phyloP scores from a whole-genome alignment of 2,888 invertebrate genomes.

The Lochmaea crataegi region DNA sequence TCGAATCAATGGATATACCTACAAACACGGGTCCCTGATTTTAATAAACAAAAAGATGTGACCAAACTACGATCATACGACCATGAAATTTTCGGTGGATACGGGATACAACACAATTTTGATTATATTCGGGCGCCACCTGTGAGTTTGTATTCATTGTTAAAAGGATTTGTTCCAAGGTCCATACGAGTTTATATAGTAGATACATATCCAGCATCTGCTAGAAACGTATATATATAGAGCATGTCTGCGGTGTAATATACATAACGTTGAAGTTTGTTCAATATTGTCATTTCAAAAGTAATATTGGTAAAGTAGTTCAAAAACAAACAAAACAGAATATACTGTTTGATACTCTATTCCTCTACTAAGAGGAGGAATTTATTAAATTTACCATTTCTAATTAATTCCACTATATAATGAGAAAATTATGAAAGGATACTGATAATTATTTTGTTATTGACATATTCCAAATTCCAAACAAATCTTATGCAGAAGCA shows the following conservation, averaged over 20 bases:
- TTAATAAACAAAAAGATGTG: constrained; percentile 3
- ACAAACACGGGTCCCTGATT: neutral
- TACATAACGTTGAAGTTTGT: neutral
- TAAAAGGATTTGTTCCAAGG: constrained; percentile 2
- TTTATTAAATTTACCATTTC: too few relatives aligned
- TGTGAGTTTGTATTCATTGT: constrained; percentile 10
- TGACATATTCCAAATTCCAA: too few relatives aligned
- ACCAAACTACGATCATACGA: constrained; percentile 3
- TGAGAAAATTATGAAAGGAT: too few relatives aligned
- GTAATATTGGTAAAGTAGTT: neutral
- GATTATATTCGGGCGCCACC: neutral
- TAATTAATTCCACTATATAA: too few relatives aligned
- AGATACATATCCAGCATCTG: neutral
- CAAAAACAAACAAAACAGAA: neutral
- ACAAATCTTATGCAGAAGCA: too few relatives aligned
- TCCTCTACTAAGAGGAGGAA: too few relatives aligned
- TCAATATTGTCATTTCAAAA: neutral
- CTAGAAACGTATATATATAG: neutral
- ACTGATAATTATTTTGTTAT: too few relatives aligned
- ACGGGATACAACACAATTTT: constrained; percentile 7
- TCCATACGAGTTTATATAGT: neutral
- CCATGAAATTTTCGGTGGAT: neutral
- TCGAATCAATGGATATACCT: neutral
- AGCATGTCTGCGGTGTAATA: neutral
- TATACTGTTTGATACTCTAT: neutral